phyloP scores from a whole-genome alignment of 2,888 invertebrate genomes.

The Oscheius myriophilus region DNA sequence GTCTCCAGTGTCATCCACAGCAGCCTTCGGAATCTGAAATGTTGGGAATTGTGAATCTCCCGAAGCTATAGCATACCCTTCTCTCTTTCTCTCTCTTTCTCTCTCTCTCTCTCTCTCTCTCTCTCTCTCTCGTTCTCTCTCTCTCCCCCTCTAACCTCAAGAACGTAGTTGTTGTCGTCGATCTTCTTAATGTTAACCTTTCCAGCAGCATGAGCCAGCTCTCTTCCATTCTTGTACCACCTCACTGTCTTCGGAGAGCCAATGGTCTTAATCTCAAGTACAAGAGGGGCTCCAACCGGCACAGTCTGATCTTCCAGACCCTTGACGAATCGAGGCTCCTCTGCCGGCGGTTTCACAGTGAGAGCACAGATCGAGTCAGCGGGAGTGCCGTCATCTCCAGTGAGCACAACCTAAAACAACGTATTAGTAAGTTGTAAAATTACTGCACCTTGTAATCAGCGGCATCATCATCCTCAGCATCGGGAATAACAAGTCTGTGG shows the following conservation, averaged over 20 bases:
- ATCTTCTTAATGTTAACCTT: conserved; percentile 56
- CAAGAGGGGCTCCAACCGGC: conserved; percentile 76
- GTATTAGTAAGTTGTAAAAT: conserved; percentile 16
- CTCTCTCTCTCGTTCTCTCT: too few relatives aligned
- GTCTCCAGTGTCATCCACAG: conserved; percentile 73
- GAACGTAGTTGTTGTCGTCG: conserved; percentile 70
- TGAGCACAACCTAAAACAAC: conserved; percentile 57
- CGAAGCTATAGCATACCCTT: too few relatives aligned
- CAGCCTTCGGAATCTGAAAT: conserved; percentile 37
- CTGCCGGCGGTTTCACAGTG: conserved; percentile 59
- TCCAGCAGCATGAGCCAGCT: conserved; percentile 58
- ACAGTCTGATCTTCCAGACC: conserved; percentile 67
- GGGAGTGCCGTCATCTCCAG: conserved; percentile 55
- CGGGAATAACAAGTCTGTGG: conserved; percentile 57
- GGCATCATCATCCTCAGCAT: conserved; percentile 53
- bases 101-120: too few relatives aligned
- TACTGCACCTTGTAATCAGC: conserved; percentile 50
- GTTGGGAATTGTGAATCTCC: conserved; percentile 10
- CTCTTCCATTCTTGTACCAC: conserved; percentile 77
- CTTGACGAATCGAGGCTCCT: conserved; percentile 55
- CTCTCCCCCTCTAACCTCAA: conserved; percentile 49
- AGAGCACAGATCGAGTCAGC: conserved; percentile 63
- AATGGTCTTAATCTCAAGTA: conserved; percentile 72
- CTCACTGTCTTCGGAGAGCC: conserved; percentile 79
- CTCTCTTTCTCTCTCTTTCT: too few relatives aligned